phyloP scores from a whole-genome alignment of 1,140 invertebrate species.

The Carcinoscorpius rotundicauda region DNA sequence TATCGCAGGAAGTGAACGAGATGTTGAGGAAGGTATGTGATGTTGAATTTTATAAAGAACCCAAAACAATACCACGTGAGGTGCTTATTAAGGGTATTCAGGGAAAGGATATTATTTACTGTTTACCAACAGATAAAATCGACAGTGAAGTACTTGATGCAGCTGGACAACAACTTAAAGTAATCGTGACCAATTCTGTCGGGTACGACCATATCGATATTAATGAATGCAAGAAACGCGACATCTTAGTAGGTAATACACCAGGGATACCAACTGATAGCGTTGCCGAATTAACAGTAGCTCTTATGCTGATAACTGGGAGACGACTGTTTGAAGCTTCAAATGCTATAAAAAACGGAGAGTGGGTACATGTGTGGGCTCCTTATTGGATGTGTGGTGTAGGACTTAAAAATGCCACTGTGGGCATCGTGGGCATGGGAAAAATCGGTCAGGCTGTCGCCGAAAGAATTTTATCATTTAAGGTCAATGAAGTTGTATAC shows the following conservation, averaged over 20 bases:
- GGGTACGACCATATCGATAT: slow-evolving; percentile 47
- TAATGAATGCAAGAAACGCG: slow-evolving; percentile 24
- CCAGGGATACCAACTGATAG: slow-evolving; percentile 19
- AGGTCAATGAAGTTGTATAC: slow-evolving; percentile 28
- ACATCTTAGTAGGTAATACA: slow-evolving; percentile 18
- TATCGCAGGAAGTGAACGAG: no score
- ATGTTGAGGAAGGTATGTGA: slow-evolving; percentile 31
- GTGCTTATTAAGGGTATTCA: slow-evolving; percentile 53
- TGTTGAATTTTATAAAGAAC: slow-evolving; percentile 47
- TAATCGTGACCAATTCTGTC: slow-evolving; percentile 78
- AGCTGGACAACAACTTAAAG: slow-evolving; percentile 49
- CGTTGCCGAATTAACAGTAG: slow-evolving; percentile 20
- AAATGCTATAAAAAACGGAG: slow-evolving; percentile 14
- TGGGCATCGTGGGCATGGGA: neutral
- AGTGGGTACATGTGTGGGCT: neutral
- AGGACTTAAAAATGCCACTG: slow-evolving; percentile 7
- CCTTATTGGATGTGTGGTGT: slow-evolving; percentile 11
- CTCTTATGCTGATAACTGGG: slow-evolving; percentile 15
- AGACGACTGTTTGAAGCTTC: slow-evolving; percentile 15
- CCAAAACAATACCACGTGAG: slow-evolving; percentile 50
- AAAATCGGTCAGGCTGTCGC: slow-evolving; percentile 30
- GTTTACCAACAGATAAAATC: slow-evolving; percentile 70
- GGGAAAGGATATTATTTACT: slow-evolving; percentile 64
- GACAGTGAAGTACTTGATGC: slow-evolving; percentile 44
- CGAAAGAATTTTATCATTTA: slow-evolving; percentile 29